A percentile compares a stretch with the other conserved stretches of the same genome.
phyloP scores from a whole-genome alignment of 1,140 invertebrate genomes.

The Antheraea pernyi region DNA sequence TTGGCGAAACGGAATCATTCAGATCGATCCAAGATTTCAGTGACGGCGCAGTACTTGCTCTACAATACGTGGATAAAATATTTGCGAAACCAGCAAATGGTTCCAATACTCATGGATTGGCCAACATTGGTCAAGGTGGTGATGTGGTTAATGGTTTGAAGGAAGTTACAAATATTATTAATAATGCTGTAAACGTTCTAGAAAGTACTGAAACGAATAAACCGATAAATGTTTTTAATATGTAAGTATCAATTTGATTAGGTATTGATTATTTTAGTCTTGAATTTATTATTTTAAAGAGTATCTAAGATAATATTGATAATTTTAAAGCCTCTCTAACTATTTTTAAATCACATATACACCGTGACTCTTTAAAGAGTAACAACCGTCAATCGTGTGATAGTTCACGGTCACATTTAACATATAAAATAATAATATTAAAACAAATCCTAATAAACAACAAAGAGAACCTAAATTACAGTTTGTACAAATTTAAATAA shows the following conservation, averaged over 20 bases:
- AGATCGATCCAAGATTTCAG: constrained; percentile 47
- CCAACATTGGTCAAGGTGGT: constrained; percentile 19
- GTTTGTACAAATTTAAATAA: too few species aligned
- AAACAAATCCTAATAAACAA: too few species aligned
- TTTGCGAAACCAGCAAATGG: constrained; percentile 26
- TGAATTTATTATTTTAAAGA: too few species aligned
- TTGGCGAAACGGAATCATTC: constrained; percentile 60
- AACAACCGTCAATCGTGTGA: too few species aligned
- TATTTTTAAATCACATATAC: too few species aligned
- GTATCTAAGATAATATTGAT: too few species aligned
- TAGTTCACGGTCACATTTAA: too few species aligned
- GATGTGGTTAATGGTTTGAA: constrained; percentile 24
- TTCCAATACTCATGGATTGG: background rate
- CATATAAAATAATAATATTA: too few species aligned
- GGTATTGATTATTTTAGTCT: too few species aligned
- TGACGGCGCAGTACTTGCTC: constrained; percentile 36
- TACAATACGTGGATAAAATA: constrained; percentile 55
- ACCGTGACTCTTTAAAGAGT: too few species aligned
- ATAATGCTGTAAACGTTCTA: constrained; percentile 38
- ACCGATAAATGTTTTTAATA: constrained; percentile 40
- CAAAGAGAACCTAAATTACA: too few species aligned
- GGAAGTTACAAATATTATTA: constrained; percentile 41
- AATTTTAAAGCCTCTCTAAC: too few species aligned
- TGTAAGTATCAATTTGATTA: constrained; percentile 43
- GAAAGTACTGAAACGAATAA: constrained; percentile 31